Percentiles rank a stretch among this genome's conserved stretches.
Evolutionary conservation across 2,113 vertebrate genomes (phyloP).

Genomic region (Salminus brasiliensis): DNA sequence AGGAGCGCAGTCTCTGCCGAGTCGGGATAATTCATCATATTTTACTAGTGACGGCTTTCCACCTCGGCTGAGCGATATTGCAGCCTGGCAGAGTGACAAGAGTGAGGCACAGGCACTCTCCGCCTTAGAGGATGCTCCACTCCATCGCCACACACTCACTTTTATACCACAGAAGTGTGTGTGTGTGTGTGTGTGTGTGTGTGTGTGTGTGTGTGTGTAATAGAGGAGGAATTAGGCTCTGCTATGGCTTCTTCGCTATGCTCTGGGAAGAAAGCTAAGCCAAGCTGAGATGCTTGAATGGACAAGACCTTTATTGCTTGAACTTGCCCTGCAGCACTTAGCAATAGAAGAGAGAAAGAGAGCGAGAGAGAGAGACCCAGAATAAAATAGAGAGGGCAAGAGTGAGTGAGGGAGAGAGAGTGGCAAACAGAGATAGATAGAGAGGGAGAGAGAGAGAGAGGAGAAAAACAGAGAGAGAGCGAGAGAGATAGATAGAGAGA

Average conservation of each 20-base stretch:
- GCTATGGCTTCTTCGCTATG: constrained; percentile 13
- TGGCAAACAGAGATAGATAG: too few relatives aligned
- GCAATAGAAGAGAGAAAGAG: too few relatives aligned
- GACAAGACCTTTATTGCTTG: constrained; percentile 25
- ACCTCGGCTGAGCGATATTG: constrained; percentile 76
- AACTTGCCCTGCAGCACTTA: constrained; percentile 41
- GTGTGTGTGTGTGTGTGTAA: constrained; percentile 24
- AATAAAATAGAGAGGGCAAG: too few relatives aligned
- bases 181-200: constrained; percentile 11
- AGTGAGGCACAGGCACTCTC: constrained; percentile 41
- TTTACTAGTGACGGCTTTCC: constrained; percentile 77
- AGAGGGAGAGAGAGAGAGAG: too few relatives aligned
- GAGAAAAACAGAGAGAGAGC: too few relatives aligned
- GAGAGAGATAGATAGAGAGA: too few relatives aligned
- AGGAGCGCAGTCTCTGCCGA: constrained; percentile 65
- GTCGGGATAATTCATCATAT: constrained; percentile 81
- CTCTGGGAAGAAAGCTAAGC: constrained; percentile 45
- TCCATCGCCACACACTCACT: constrained; percentile 40
- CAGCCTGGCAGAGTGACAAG: constrained; percentile 68
- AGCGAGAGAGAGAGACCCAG: too few relatives aligned
- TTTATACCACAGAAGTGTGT: constrained; percentile 32
- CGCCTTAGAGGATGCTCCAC: constrained; percentile 41
- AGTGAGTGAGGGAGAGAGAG: too few relatives aligned
- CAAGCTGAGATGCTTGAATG: constrained; percentile 50
- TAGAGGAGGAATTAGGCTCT: constrained; percentile 45